Evolutionary conservation across 1,140 invertebrate genomes (phyloP).

Genomic region (Drepana arcuata): DNA sequence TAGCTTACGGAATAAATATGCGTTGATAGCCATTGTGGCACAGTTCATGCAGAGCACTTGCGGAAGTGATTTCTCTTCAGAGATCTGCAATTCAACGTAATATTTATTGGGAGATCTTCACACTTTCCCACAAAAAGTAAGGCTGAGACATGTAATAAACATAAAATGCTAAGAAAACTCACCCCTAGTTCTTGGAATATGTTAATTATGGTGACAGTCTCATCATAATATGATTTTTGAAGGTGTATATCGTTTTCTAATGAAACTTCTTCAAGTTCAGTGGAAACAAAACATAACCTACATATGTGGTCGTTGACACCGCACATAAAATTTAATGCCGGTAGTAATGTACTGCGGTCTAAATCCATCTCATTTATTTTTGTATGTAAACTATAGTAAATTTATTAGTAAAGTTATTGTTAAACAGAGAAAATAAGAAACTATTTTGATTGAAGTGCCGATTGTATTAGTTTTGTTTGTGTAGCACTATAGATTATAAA

Average conservation of each 20-base stretch:
- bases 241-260: conserved; percentile 26
- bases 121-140: conserved; percentile 1
- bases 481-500: too few relatives aligned
- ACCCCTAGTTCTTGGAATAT: conserved; percentile 37
- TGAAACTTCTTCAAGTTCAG: conserved; percentile 17
- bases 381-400: too few relatives aligned
- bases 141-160: not conserved
- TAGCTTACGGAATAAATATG: conserved; percentile 36
- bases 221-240: conserved; percentile 24
- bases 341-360: too few relatives aligned
- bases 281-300: conserved; percentile 46
- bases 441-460: too few relatives aligned
- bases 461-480: too few relatives aligned
- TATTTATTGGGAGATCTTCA: not conserved
- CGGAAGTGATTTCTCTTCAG: conserved; percentile 25
- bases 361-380: too few relatives aligned
- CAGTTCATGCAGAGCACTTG: conserved; percentile 35
- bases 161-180: conserved; percentile 12
- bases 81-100: conserved; percentile 32
- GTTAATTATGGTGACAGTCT: conserved; percentile 23
- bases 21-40: conserved; percentile 27
- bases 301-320: conserved; percentile 35
- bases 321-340: conserved; percentile 32
- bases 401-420: too few relatives aligned
- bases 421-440: too few relatives aligned